A percentile compares a stretch with the other conserved stretches of the same genome.
These are phyloP conservation scores for Muscicapa striata DNA, from an alignment of 2,797 vertebrate species.

Conservation along the genomic window DNA sequence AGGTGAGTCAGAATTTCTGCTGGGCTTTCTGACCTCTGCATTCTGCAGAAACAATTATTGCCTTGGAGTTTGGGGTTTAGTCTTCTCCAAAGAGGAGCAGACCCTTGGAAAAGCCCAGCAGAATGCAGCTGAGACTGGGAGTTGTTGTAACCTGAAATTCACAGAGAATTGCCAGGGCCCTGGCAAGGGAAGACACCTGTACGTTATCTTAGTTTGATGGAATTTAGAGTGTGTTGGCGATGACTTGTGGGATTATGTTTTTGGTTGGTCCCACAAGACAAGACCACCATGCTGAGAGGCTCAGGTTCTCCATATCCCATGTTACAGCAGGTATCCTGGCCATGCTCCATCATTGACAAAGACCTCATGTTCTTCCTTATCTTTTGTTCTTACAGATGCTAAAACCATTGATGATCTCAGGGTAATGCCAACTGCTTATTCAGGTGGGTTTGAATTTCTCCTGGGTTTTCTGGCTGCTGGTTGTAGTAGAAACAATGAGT, in stretches of 20 bases:
- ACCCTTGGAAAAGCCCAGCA: accelerated
- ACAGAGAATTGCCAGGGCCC: accelerated
- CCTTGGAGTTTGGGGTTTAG: neutral
- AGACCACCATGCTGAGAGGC: accelerated
- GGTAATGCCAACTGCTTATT: accelerated
- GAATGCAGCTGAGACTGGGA: accelerated
- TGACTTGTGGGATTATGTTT: accelerated
- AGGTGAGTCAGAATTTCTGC: neutral
- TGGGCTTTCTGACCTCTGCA: neutral
- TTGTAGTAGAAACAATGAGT: no score
- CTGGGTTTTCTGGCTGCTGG: accelerated
- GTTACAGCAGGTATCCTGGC: accelerated
- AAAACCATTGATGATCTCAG: accelerated
- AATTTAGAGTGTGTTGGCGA: accelerated
- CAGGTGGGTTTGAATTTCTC: neutral
- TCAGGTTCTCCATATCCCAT: accelerated
- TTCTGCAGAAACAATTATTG: neutral
- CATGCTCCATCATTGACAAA: accelerated
- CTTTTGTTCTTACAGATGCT: neutral
- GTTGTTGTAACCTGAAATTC: accelerated
- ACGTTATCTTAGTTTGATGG: accelerated
- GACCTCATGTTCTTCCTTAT: neutral
- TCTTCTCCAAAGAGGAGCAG: accelerated
- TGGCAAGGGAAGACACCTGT: accelerated
- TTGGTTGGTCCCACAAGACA: accelerated